These are phyloP conservation scores for Chionomys nivalis DNA, from an alignment of 2,113 vertebrate species.

Conservation along the genomic window DNA sequence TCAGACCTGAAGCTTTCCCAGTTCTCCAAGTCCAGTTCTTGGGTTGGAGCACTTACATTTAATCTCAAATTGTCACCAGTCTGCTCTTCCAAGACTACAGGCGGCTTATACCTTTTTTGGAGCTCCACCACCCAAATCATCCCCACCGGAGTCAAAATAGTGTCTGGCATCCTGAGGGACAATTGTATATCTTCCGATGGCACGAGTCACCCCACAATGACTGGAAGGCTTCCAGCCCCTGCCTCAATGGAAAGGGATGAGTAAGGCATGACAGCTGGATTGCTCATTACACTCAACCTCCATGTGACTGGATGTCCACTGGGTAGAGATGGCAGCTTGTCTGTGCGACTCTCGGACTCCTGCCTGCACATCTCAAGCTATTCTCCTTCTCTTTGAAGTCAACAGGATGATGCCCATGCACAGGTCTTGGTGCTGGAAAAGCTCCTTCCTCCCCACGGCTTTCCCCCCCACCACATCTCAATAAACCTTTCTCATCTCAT, in stretches of 20 bases:
- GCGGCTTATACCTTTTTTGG: constrained; percentile 82
- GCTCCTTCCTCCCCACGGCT: background rate
- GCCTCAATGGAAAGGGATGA: background rate
- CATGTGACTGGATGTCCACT: background rate
- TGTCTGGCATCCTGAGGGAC: constrained; percentile 67
- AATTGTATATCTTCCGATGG: constrained; percentile 49
- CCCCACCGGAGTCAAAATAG: constrained; percentile 70
- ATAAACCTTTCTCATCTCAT: constrained; percentile 59
- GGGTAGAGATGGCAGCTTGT: background rate
- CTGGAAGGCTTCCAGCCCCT: constrained; percentile 60
- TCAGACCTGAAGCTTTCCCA: constrained; percentile 53
- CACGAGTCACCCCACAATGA: constrained; percentile 37
- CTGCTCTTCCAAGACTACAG: constrained; percentile 79
- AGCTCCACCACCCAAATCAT: constrained; percentile 66
- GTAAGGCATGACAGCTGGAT: background rate
- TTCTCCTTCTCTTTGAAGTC: background rate
- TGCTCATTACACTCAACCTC: background rate
- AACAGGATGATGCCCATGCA: background rate
- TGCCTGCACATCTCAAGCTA: background rate
- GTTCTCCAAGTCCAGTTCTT: constrained; percentile 65
- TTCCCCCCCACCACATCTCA: background rate
- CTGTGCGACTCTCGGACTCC: background rate
- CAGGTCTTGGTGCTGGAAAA: background rate
- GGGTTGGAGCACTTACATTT: constrained; percentile 69
- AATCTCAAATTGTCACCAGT: constrained; percentile 75